These are phyloP conservation scores for Chrysemys picta DNA, from an alignment of 2,113 vertebrate species.

Conservation along the genomic window DNA sequence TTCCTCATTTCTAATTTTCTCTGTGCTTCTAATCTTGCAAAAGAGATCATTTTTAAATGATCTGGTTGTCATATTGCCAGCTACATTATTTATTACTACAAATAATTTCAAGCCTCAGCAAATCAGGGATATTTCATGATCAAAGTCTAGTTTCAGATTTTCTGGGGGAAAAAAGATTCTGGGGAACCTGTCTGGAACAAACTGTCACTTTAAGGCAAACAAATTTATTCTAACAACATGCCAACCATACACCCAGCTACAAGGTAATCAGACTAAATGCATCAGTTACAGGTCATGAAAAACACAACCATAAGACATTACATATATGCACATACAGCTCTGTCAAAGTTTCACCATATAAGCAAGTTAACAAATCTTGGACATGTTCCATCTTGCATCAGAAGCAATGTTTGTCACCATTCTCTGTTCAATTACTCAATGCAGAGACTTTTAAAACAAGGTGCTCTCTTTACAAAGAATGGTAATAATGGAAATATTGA, in stretches of 20 bases:
- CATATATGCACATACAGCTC: neutral
- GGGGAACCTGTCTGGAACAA: accelerated
- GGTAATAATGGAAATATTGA: neutral
- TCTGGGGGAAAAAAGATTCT: neutral
- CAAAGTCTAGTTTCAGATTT: neutral
- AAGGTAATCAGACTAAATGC: neutral
- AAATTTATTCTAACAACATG: neutral
- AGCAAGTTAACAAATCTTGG: neutral
- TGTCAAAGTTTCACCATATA: constrained; percentile 27
- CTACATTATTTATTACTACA: neutral
- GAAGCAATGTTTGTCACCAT: neutral
- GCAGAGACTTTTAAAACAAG: neutral
- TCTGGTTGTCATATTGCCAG: neutral
- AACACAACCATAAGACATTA: constrained; percentile 25
- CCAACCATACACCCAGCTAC: neutral
- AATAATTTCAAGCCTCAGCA: neutral
- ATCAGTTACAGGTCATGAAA: constrained; percentile 17
- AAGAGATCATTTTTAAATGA: neutral
- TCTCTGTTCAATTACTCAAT: neutral
- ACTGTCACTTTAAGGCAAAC: neutral
- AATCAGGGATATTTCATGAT: neutral
- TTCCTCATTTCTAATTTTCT: neutral
- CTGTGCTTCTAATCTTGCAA: neutral
- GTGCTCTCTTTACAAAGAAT: neutral
- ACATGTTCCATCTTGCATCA: constrained; percentile 50